These are phyloP conservation scores for Prenolepis imparis DNA, from an alignment of 2,888 invertebrate genomes.

Conservation along the genomic window DNA sequence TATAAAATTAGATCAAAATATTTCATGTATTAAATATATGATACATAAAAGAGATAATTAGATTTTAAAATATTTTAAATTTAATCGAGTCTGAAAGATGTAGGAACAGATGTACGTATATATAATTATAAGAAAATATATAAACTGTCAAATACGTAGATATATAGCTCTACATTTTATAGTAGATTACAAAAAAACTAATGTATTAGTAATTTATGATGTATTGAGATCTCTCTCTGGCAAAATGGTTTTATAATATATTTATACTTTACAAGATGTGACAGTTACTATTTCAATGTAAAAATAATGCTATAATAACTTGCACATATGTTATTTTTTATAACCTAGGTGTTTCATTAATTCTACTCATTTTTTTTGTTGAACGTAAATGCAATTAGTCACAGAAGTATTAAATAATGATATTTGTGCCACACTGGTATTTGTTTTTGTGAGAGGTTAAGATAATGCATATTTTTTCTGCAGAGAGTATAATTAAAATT, in stretches of 20 bases:
- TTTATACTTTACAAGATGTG: slow-evolving; percentile 7
- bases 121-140: not conserved
- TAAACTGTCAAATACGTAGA: not conserved
- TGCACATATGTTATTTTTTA: slow-evolving; percentile 8
- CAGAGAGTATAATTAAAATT: slow-evolving; percentile 22
- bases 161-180: not conserved
- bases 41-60: not conserved
- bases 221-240: not conserved
- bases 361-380: not conserved
- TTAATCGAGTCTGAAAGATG: not conserved
- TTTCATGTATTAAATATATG: slow-evolving; percentile 12
- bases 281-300: slow-evolving; percentile 8
- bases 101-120: slow-evolving; percentile 7
- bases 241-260: not conserved
- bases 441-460: slow-evolving; percentile 34
- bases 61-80: slow-evolving; percentile 6
- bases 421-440: slow-evolving; percentile 61
- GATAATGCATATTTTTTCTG: slow-evolving; percentile 30
- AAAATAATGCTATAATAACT: slow-evolving; percentile 7
- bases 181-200: not conserved
- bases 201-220: not conserved
- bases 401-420: slow-evolving; percentile 39
- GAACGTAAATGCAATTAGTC: slow-evolving; percentile 41
- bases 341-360: not conserved
- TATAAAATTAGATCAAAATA: slow-evolving; percentile 53